Evolutionary conservation across 2,797 vertebrate genomes (phyloP), one percentile per base, ranked within the genome.

Genomic region (Gobio occitaniae): DNA sequence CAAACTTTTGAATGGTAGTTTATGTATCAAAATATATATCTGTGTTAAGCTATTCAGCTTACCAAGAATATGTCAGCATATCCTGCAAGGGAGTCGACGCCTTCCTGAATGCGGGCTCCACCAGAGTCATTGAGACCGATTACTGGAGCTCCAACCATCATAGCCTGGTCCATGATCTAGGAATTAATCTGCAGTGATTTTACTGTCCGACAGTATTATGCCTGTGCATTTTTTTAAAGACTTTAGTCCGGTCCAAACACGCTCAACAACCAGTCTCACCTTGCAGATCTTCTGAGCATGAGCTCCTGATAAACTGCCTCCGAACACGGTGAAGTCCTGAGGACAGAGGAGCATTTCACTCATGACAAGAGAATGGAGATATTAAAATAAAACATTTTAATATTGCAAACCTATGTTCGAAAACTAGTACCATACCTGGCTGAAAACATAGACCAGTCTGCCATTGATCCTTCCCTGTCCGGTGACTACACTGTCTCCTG

Each of bases 261-360:
- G 10, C 38, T 48, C 4, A n/a, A 15, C 15, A 48, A 61, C 17
- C 65, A 54, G 52, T 47, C 48, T 83, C 91, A 99, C 98, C 96
- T 99, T 99, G 90, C 98, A 99, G 90, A 99, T 96, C 94, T 99
- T 99, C 90, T 98, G 98, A 63, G 98, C 97, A 21, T 99, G 98
- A 87, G 96, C 98, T 92, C 98, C 98, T 19, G 98, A 99, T 83
- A 99, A 93, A 92, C 98, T 99, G 44, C 98, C 98, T 56, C 98
- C 98, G 92, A 99, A 99, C 61, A 99, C 98, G 2, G 98, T 99
- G 89, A 99, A 99, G 93, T 99, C 98, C 98, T 99, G 89, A 78
- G 90, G 70, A 87, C 50, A 84, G 44, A 70, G 84, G 91, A 91
- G 63, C 17, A 87, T 29, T 59, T 36, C 66, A 25, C 29, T 6